Conservation (phyloP, 2,113 vertebrate species). For the Candoia aspera region DNA sequence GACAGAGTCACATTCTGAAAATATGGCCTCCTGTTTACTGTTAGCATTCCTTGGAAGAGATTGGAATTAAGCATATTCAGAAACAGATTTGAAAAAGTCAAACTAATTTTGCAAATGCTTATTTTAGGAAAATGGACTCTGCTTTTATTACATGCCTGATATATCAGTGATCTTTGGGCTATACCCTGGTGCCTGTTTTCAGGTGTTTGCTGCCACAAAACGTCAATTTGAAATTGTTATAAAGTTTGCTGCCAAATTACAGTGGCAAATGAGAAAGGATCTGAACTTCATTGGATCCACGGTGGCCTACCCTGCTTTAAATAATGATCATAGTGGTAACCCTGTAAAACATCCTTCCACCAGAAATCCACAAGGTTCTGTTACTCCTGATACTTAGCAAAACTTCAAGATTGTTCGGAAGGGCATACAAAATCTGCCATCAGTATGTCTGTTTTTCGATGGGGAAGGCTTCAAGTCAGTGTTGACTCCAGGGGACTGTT, state of each 20-base stretch:
- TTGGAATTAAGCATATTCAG: neutral
- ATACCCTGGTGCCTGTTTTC: neutral
- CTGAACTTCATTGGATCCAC: neutral
- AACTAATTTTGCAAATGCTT: neutral
- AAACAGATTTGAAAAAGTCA: neutral
- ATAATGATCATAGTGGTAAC: neutral
- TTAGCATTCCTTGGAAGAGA: neutral
- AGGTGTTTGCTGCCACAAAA: neutral
- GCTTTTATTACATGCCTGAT: neutral
- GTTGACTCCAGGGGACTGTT: too few relatives aligned
- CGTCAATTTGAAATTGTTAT: neutral
- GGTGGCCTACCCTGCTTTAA: neutral
- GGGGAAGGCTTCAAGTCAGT: too few relatives aligned
- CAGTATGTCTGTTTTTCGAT: too few relatives aligned
- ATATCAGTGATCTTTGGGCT: neutral
- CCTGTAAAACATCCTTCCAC: neutral
- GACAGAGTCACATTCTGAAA: constrained; percentile 25
- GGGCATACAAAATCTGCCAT: neutral
- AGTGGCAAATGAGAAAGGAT: neutral
- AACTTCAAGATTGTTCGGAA: neutral
- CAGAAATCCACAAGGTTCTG: neutral
- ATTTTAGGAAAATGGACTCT: neutral
- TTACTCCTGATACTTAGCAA: neutral
- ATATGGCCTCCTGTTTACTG: constrained; percentile 31
- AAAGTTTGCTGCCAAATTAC: neutral